These are phyloP conservation scores for Enteromius viviparus DNA, from an alignment of 2,797 vertebrate genomes.

Conservation along the genomic window DNA sequence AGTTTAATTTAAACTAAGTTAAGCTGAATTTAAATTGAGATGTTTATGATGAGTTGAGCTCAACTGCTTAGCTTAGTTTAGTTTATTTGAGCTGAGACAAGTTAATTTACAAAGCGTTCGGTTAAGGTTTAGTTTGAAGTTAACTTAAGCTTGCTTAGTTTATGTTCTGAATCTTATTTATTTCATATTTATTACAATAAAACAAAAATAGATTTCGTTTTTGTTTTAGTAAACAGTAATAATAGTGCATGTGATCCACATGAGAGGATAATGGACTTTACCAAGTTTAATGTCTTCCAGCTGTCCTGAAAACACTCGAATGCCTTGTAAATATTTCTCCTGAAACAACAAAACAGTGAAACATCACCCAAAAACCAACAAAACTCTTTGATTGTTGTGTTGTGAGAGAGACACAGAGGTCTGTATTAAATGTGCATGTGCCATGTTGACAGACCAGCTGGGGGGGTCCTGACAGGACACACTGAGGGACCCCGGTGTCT, in stretches of 20 bases:
- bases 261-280: constrained; percentile 58
- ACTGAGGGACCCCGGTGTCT: constrained; percentile 87
- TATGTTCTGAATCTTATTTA: neutral
- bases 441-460: constrained; percentile 80
- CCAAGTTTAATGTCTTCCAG: constrained; percentile 88
- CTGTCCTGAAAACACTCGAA: constrained; percentile 87
- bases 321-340: constrained; percentile 86
- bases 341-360: constrained; percentile 57
- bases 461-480: constrained; percentile 89
- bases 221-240: neutral
- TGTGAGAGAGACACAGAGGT: neutral
- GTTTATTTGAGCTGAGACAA: neutral
- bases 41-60: too few relatives aligned
- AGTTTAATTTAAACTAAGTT: too few relatives aligned
- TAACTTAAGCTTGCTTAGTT: neutral
- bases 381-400: neutral
- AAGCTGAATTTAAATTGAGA: too few relatives aligned
- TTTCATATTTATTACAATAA: neutral
- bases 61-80: neutral
- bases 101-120: neutral
- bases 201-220: neutral
- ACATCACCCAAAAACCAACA: too few relatives aligned
- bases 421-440: neutral
- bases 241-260: neutral
- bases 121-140: neutral